phyloP scores from a whole-genome alignment of 2,888 invertebrate species.

The Coremacera marginata region DNA sequence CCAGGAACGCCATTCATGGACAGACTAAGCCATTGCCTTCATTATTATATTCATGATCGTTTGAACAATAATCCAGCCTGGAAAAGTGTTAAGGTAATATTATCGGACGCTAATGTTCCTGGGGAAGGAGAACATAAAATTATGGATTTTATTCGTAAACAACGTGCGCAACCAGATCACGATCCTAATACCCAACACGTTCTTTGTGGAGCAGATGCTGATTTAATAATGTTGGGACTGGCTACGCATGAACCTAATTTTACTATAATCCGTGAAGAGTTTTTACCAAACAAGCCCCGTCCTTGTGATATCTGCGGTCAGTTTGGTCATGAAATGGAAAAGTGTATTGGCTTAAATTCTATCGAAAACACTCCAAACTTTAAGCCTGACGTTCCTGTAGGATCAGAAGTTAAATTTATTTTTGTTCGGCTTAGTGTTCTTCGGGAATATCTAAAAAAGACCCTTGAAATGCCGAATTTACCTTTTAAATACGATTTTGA shows the following conservation, averaged over 20 bases:
- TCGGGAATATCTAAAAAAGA: conserved; percentile 92
- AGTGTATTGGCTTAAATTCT: conserved; percentile 82
- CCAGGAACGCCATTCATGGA: conserved; percentile 99
- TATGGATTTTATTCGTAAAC: conserved; percentile 98
- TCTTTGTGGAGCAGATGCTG: conserved; percentile 98
- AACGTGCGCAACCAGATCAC: conserved; percentile 93
- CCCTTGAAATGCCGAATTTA: conserved; percentile 89
- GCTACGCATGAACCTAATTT: conserved; percentile 99
- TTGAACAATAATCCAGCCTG: conserved; percentile 95
- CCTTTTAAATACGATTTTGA: conserved; percentile 97
- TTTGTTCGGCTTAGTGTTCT: conserved; percentile 94
- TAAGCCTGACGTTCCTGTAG: conserved; percentile 73
- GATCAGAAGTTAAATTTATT: conserved; percentile 87
- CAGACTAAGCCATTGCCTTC: conserved; percentile 82
- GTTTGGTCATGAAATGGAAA: conserved; percentile 92
- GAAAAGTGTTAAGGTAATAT: conserved; percentile 91
- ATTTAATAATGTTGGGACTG: conserved; percentile 97
- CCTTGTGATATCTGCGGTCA: conserved; percentile 97
- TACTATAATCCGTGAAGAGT: conserved; percentile 98
- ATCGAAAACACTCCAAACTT: conserved; percentile 68
- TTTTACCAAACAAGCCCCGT: conserved; percentile 94
- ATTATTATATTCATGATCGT: conserved; percentile 69
- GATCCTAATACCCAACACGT: conserved; percentile 99
- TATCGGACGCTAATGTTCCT: conserved; percentile 99
- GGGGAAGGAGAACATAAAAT: conserved; percentile 99